Base-by-base conservation (phyloP, 2,113 vertebrate species). In the Vireo altiloquus region DNA sequence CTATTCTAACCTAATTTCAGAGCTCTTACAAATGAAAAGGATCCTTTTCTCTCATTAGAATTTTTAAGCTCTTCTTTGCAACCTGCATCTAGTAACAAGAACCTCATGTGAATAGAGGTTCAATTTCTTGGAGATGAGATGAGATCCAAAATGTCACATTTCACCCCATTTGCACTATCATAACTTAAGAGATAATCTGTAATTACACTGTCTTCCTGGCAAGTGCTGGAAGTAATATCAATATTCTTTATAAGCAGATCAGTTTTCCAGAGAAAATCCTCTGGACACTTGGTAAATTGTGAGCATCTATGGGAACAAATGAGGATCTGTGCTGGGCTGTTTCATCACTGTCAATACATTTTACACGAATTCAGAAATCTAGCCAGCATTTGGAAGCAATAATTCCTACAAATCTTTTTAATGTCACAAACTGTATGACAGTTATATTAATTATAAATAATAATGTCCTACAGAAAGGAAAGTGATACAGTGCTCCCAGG, bases 391-490 rank as follows among this genome's bases (percentile, higher is more conserved):
- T 59, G 13, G 61, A 97, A 89, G 18, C 49, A 60, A 4, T 24
- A 74, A 87, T 46, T 60, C 65, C 69, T 28, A 63, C 42, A 83
- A 69, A 79, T 78, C 27, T 61, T 75, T 94, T 89, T 90, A 76
- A 89, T 11, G 4, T 79, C 95, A 97, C 50, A 92, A 81, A 42
- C 69, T 42, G 30, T 89, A 82, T 76, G 90, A 88, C 89, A 97
- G 88, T 92, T 96, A 69, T 85, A 83, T 94, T 93, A 94, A 97
- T 95, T 92, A 95, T 66, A 82, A 95, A 92, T 74, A 89, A 77
- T 83, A 92, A 85, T 77, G 93, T 37, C 72, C 69, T 35, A 89
- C 64, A 78, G 61, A 68, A 95, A 81, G 61, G 19, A 56, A 16
- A 52, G 42, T 10, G 22, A 52, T 5, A 61, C 57, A 89, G 33